phyloP scores from a whole-genome alignment of 2,113 vertebrate genomes.

The Dromiciops gliroides region DNA sequence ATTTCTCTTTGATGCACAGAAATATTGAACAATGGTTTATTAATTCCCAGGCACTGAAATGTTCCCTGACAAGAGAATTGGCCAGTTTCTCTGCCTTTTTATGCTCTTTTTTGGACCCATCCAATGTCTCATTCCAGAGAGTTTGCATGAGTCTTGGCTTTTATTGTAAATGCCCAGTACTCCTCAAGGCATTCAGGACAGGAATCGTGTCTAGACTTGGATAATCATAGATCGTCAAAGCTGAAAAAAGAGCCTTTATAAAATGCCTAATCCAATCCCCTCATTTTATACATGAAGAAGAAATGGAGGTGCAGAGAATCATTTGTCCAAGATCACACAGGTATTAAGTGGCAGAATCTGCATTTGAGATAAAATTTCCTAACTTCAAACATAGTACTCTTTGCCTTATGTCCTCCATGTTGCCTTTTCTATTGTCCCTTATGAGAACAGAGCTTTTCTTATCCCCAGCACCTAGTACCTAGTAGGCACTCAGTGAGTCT shows the following conservation, averaged over 20 bases:
- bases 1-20: conserved; percentile 57
- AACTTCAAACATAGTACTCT: not conserved
- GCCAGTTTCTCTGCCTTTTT: not conserved
- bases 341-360: not conserved
- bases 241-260: not conserved
- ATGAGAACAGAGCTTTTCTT: not conserved
- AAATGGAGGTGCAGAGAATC: not conserved
- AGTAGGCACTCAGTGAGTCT: not conserved
- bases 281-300: not conserved
- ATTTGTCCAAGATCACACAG: not conserved
- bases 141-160: not conserved
- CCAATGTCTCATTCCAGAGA: not conserved
- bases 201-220: not conserved
- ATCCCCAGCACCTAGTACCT: not conserved
- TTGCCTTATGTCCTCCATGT: not conserved
- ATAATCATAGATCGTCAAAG: not conserved
- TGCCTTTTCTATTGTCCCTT: not conserved
- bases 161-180: not conserved
- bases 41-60: conserved; percentile 27
- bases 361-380: not conserved
- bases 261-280: not conserved
- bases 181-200: not conserved
- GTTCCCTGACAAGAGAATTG: not conserved
- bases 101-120: not conserved
- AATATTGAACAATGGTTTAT: conserved; percentile 52